These are phyloP conservation scores for Theristicus caerulescens DNA, from an alignment of 2,113 vertebrate species.

Conservation along the genomic window DNA sequence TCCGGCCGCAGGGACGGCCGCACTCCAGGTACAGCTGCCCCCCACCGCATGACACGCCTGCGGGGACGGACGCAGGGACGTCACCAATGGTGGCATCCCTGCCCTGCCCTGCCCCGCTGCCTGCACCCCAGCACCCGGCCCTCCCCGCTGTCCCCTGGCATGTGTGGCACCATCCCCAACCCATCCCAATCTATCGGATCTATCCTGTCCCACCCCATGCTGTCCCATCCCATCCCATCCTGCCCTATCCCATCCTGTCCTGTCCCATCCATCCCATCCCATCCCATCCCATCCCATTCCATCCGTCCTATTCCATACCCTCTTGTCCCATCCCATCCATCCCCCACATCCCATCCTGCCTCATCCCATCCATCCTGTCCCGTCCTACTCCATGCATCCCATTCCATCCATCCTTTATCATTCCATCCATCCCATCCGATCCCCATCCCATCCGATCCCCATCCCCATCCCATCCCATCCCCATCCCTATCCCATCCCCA, in stretches of 20 bases:
- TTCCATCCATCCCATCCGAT: not conserved
- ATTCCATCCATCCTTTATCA: not conserved
- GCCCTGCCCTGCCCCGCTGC: not conserved
- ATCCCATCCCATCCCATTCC: not conserved
- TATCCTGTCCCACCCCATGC: too few species aligned
- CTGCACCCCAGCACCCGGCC: too few species aligned
- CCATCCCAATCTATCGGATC: not conserved
- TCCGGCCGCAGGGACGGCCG: constrained; percentile 71
- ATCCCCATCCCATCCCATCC: not conserved
- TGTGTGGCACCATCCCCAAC: not conserved
- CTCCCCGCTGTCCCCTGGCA: too few species aligned
- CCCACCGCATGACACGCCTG: constrained; percentile 79
- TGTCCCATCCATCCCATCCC: too few species aligned
- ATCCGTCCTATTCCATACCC: too few species aligned
- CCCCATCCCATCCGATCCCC: too few species aligned
- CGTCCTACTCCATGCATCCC: not conserved
- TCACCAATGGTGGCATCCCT: too few species aligned
- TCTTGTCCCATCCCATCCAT: too few species aligned
- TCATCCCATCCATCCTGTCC: too few species aligned
- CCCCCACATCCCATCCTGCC: too few species aligned
- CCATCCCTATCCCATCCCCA: not conserved
- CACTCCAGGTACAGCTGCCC: constrained; percentile 89
- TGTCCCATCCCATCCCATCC: too few species aligned
- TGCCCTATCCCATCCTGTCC: not conserved
- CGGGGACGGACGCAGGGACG: fast-evolving